phyloP scores from a whole-genome alignment of 2,888 invertebrate genomes.

The Frankliniella intonsa region DNA sequence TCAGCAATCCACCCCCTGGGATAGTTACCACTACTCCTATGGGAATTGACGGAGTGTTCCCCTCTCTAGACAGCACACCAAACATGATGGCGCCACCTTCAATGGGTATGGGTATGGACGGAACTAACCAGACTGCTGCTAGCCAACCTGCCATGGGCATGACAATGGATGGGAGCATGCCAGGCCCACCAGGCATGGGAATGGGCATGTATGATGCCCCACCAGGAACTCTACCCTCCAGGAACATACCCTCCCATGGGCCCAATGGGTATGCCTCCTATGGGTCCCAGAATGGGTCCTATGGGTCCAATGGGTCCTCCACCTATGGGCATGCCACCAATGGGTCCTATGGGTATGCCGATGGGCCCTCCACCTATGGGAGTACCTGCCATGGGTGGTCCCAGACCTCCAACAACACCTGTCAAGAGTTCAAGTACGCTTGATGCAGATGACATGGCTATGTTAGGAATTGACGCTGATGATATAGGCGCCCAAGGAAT shows the following conservation, averaged over 20 bases:
- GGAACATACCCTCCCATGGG: background rate
- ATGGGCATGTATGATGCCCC: background rate
- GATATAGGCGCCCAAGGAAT: slow-evolving; percentile 61
- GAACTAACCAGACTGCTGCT: background rate
- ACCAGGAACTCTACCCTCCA: background rate
- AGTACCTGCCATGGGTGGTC: slow-evolving; percentile 30
- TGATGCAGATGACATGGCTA: slow-evolving; percentile 68
- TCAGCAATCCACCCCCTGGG: background rate
- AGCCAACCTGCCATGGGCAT: background rate
- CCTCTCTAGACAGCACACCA: background rate
- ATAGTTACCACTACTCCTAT: background rate
- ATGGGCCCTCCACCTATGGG: slow-evolving; percentile 31
- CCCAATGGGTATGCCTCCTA: background rate
- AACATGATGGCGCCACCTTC: background rate
- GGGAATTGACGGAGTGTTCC: slow-evolving; percentile 2
- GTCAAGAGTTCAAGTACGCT: slow-evolving; percentile 44
- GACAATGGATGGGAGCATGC: background rate
- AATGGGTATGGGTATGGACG: background rate
- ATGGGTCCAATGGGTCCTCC: slow-evolving; percentile 32
- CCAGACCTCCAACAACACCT: slow-evolving; percentile 29
- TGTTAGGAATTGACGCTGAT: slow-evolving; percentile 80
- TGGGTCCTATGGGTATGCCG: slow-evolving; percentile 31
- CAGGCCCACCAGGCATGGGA: background rate
- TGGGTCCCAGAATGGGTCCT: slow-evolving; percentile 11
- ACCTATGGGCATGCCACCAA: slow-evolving; percentile 34